Evolutionary conservation across 2,113 vertebrate species (phyloP).

Genomic region (Phalacrocorax brasilianus): DNA sequence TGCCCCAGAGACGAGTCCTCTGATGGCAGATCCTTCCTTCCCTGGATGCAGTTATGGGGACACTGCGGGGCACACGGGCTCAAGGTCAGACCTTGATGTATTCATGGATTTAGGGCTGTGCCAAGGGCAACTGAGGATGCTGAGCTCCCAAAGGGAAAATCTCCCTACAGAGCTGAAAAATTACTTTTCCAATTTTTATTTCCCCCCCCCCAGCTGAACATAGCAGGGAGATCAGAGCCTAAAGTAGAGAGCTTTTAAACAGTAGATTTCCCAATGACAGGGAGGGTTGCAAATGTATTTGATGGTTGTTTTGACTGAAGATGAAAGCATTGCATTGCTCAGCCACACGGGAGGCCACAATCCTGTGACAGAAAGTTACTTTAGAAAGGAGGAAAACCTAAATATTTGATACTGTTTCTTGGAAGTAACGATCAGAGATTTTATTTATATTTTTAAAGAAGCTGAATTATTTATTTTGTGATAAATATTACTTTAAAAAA

Average conservation of each 20-base stretch:
- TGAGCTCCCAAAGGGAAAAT: not conserved
- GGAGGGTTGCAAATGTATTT: not conserved
- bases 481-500: not conserved
- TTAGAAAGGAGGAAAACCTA: not conserved
- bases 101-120: not conserved
- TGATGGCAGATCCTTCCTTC: not conserved
- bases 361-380: not conserved
- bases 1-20: accelerated
- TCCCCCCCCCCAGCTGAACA: not conserved
- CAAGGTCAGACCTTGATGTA: not conserved
- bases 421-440: not conserved
- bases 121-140: not conserved
- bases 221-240: not conserved
- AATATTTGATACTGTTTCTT: conserved; percentile 1
- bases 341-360: not conserved
- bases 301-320: not conserved
- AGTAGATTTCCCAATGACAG: not conserved
- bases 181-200: not conserved
- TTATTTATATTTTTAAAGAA: not conserved
- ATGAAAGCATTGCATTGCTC: not conserved
- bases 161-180: not conserved
- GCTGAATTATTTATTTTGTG: not conserved
- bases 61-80: not conserved
- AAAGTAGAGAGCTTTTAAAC: not conserved
- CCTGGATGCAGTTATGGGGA: not conserved